phyloP scores from a whole-genome alignment of 2,888 invertebrate genomes.

The Eurytoma californica region DNA sequence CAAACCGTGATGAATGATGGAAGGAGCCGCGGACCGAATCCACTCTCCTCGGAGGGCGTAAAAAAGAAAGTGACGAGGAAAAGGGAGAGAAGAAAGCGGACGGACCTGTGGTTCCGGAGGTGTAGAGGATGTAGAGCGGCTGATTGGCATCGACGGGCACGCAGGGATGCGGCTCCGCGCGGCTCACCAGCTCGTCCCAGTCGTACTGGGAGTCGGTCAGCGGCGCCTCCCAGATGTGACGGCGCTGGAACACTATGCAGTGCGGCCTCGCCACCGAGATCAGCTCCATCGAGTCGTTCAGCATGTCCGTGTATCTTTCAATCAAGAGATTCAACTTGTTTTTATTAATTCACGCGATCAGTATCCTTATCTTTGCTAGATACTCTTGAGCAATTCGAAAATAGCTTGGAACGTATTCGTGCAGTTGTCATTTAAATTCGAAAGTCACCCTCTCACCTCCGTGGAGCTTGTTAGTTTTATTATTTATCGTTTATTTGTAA shows the following conservation, averaged over 20 bases:
- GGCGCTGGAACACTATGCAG: slow-evolving; percentile 90
- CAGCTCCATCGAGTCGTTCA: slow-evolving; percentile 87
- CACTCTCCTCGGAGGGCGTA: too few relatives aligned
- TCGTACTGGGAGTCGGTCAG: slow-evolving; percentile 83
- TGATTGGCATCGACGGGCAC: slow-evolving; percentile 92
- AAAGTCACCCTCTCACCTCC: too few relatives aligned
- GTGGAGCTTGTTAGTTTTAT: too few relatives aligned
- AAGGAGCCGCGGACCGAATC: neutral
- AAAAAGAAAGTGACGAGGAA: neutral
- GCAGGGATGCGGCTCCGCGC: slow-evolving; percentile 84
- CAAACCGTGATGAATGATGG: too few relatives aligned
- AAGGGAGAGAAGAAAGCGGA: neutral
- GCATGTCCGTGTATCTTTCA: slow-evolving; percentile 83
- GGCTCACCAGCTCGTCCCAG: slow-evolving; percentile 85
- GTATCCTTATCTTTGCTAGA: too few relatives aligned
- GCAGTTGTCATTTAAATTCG: too few relatives aligned
- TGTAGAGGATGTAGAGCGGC: slow-evolving; percentile 93
- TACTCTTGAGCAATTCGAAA: too few relatives aligned
- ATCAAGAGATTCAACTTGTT: too few relatives aligned
- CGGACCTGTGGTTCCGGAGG: slow-evolving; percentile 89
- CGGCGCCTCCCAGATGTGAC: slow-evolving; percentile 80
- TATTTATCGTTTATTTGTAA: too few relatives aligned
- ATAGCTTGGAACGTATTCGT: too few relatives aligned
- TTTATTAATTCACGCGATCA: too few relatives aligned
- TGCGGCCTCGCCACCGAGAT: slow-evolving; percentile 83